A percentile compares a stretch with the other conserved stretches of the same genome.
Evolutionary conservation across 92 coral and sea anemone genomes (phyloP).

Genomic region (Bergia sp.): DNA sequence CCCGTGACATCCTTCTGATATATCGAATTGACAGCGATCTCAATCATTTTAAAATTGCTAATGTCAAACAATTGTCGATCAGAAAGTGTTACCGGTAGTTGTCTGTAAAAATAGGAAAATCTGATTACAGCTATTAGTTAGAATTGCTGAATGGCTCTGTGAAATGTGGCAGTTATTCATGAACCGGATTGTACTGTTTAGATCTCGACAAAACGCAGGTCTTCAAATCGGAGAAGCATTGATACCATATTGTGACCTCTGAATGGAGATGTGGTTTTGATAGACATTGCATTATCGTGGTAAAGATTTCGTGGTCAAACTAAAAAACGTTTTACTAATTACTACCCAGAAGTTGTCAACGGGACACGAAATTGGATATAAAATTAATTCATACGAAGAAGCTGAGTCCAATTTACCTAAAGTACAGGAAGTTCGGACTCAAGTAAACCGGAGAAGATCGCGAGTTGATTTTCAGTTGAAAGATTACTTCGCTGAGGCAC

Average conservation of each 20-base stretch:
- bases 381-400: no score
- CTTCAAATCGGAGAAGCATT: neutral
- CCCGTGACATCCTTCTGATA: neutral
- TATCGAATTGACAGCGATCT: neutral
- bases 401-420: neutral
- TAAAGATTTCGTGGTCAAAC: neutral
- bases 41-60: neutral
- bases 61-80: slow-evolving; percentile 13
- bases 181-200: neutral
- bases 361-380: neutral
- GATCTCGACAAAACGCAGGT: neutral
- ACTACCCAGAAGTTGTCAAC: neutral
- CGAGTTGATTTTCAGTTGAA: neutral
- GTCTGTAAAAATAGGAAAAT: neutral
- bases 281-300: neutral
- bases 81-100: neutral
- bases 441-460: neutral
- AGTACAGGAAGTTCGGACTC: neutral
- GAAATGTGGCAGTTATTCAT: neutral
- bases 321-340: neutral
- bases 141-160: neutral
- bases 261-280: neutral
- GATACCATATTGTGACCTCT: neutral
- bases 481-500: neutral
- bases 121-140: neutral